Percentiles rank a stretch among this genome's conserved stretches.
Conservation (phyloP, 2,797 vertebrate genomes). For the Coilia nasus region DNA sequence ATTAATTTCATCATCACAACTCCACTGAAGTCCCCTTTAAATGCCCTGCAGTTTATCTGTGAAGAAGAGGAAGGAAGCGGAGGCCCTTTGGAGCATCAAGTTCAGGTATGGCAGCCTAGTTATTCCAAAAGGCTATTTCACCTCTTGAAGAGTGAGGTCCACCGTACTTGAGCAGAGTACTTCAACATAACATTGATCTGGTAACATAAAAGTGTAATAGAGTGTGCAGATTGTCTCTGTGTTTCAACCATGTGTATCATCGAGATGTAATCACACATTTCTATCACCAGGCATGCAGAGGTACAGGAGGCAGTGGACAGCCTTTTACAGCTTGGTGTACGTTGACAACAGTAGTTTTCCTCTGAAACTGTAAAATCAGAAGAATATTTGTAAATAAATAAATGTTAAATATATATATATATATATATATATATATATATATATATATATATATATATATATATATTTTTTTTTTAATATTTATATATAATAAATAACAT, state of each 20-base stretch:
- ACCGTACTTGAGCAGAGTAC: no score
- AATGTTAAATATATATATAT: no score
- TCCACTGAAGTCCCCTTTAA: neutral
- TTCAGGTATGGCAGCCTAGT: constrained; percentile 47
- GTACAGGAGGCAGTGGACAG: constrained; percentile 44
- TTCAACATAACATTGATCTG: no score
- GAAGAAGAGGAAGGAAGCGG: constrained; percentile 54
- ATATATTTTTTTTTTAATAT: neutral
- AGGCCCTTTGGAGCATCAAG: constrained; percentile 51
- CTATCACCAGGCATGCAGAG: constrained; percentile 46
- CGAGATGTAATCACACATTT: neutral
- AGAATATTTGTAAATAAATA: no score
- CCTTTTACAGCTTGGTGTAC: constrained; percentile 55
- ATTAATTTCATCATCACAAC: constrained; percentile 3
- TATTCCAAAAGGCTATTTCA: neutral
- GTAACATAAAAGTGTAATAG: no score
- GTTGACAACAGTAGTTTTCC: neutral
- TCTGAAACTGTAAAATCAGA: neutral
- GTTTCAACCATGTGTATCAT: no score
- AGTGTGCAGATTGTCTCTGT: no score
- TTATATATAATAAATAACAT: neutral
- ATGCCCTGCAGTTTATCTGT: constrained; percentile 52
- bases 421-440: neutral
- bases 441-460: neutral
- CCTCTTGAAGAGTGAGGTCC: neutral